A percentile compares a stretch with the other conserved stretches of the same genome.
phyloP scores from a whole-genome alignment of 2,797 vertebrate species.

The Phrynocephalus forsythii region DNA sequence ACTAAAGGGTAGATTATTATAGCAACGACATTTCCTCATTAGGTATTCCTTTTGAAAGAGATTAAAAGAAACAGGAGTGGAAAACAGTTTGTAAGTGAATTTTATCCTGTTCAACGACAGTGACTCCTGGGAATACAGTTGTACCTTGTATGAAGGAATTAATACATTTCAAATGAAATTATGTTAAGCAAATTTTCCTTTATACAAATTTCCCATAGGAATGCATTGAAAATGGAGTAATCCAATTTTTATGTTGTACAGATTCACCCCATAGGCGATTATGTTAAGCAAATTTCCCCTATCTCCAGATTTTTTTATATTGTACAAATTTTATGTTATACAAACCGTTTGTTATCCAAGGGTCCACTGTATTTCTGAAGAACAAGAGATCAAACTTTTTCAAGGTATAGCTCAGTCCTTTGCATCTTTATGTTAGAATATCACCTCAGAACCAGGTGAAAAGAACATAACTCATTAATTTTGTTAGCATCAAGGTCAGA shows the following conservation, averaged over 20 bases:
- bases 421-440: not conserved
- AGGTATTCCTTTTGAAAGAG: slow-evolving; percentile 37
- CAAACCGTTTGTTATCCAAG: no score
- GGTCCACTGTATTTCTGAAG: slow-evolving; percentile 10
- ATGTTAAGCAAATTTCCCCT: no score
- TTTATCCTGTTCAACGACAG: slow-evolving; percentile 18
- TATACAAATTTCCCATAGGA: no score
- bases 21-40: not conserved
- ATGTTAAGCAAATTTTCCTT: no score
- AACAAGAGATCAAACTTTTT: slow-evolving; percentile 31
- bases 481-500: not conserved
- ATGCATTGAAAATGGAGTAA: no score
- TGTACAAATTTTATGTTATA: no score
- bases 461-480: not conserved
- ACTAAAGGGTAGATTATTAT: slow-evolving; percentile 25
- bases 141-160: no score
- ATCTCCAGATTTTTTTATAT: no score
- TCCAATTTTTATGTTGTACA: no score
- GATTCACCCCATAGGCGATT: no score
- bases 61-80: slow-evolving; percentile 25
- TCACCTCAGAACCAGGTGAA: not conserved
- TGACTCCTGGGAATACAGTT: slow-evolving; percentile 5
- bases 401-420: not conserved
- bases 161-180: no score
- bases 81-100: slow-evolving; percentile 20